Percentiles rank a stretch among this genome's conserved stretches.
Conservation (phyloP, 2,888 invertebrate genomes). For the Drosophila tripunctata region DNA sequence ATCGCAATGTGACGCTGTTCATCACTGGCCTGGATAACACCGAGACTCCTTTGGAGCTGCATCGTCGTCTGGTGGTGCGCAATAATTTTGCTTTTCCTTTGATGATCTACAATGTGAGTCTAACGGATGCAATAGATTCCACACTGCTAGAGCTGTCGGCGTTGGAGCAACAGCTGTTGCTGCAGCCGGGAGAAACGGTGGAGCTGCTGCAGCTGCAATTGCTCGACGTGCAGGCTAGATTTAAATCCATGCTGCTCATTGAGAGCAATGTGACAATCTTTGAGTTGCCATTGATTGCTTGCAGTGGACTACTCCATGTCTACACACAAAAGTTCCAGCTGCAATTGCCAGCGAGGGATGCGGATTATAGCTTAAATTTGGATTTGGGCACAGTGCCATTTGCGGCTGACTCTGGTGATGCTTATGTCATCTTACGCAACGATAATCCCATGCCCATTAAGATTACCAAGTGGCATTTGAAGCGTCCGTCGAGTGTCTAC, state of each 20-base stretch:
- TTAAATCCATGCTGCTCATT: constrained; percentile 80
- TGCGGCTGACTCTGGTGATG: constrained; percentile 80
- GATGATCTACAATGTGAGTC: constrained; percentile 89
- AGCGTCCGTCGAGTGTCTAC: constrained; percentile 79
- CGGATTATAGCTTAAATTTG: constrained; percentile 70
- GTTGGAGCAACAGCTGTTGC: constrained; percentile 41
- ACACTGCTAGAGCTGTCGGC: constrained; percentile 51
- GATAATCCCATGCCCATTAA: constrained; percentile 82
- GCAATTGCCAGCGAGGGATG: constrained; percentile 8
- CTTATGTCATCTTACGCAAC: constrained; percentile 81
- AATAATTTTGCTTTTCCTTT: constrained; percentile 91
- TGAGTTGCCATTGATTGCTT: constrained; percentile 85
- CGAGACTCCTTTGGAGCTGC: constrained; percentile 68
- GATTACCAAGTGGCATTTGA: constrained; percentile 81
- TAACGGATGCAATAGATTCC: constrained; percentile 83
- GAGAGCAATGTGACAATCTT: constrained; percentile 85
- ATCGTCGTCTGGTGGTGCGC: constrained; percentile 87
- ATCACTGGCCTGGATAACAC: constrained; percentile 62
- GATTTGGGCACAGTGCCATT: constrained; percentile 83
- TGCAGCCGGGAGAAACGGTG: constrained; percentile 76
- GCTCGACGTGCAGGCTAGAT: constrained; percentile 72
- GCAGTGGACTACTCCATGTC: constrained; percentile 84
- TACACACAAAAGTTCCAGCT: constrained; percentile 71
- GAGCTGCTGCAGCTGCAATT: constrained; percentile 76
- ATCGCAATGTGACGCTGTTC: constrained; percentile 79